Conservation (phyloP, 2,113 vertebrate species). For the Hippocampus zosterae region DNA sequence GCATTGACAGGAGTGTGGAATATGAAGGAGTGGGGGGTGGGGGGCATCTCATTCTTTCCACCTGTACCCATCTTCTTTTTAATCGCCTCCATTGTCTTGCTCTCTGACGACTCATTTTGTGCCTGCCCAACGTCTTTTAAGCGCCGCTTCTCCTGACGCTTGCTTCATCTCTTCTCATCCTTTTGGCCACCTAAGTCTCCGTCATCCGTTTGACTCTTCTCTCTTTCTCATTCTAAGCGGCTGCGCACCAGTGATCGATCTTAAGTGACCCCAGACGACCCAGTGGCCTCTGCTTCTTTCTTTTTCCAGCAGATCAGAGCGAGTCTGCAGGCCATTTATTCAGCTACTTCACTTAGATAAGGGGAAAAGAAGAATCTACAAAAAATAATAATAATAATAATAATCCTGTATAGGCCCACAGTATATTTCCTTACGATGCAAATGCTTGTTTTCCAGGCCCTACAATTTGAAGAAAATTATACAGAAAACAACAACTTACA, state of each 20-base stretch:
- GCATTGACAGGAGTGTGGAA: slow-evolving; percentile 18
- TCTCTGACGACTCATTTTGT: slow-evolving; percentile 42
- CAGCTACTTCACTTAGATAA: slow-evolving; percentile 16
- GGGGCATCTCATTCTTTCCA: slow-evolving; percentile 8
- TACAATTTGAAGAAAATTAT: too few species aligned
- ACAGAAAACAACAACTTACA: too few species aligned
- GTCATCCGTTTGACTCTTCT: slow-evolving; percentile 29
- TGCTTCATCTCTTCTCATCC: slow-evolving; percentile 33
- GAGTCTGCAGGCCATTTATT: slow-evolving; percentile 33
- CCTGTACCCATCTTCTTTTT: slow-evolving; percentile 28
- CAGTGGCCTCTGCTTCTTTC: slow-evolving; percentile 20
- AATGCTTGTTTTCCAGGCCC: too few species aligned
- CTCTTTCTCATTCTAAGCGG: slow-evolving; percentile 35
- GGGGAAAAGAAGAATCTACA: slow-evolving; percentile 6
- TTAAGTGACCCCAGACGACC: slow-evolving; percentile 45
- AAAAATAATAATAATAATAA: background rate
- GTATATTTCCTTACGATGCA: too few species aligned
- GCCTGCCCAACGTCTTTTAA: slow-evolving; percentile 38
- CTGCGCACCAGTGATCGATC: slow-evolving; percentile 37
- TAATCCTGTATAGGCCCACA: too few species aligned
- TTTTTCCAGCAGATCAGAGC: slow-evolving; percentile 33
- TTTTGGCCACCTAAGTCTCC: slow-evolving; percentile 30
- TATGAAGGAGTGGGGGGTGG: slow-evolving; percentile 20
- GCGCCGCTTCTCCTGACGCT: slow-evolving; percentile 14
- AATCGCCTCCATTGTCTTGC: slow-evolving; percentile 36